Conservation (phyloP, 2,113 vertebrate genomes). For the Podarcis muralis region DNA sequence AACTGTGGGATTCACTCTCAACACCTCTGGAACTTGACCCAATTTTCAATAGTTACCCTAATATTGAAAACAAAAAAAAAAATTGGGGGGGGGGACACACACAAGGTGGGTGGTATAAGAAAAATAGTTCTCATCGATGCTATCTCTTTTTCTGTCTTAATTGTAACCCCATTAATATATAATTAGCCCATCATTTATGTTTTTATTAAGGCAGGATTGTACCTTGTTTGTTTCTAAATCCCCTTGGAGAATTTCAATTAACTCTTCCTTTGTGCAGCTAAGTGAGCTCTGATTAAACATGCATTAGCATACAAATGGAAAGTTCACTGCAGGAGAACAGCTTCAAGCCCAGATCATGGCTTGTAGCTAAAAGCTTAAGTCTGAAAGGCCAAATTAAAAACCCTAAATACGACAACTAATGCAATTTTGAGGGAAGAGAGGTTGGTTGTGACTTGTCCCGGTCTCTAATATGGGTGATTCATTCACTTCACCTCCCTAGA, state of each 20-base stretch:
- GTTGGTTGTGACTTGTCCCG: not conserved
- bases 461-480: not conserved
- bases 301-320: slow-evolving; percentile 18
- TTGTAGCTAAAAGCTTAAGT: not conserved
- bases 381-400: slow-evolving; percentile 30
- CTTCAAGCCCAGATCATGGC: accelerated
- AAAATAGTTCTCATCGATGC: not conserved
- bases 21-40: not conserved
- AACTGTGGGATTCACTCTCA: not conserved
- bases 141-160: not conserved
- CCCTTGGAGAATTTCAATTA: not conserved
- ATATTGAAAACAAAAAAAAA: too few species aligned
- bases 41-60: not conserved
- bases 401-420: not conserved
- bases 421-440: slow-evolving; percentile 10
- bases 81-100: too few species aligned
- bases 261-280: not conserved
- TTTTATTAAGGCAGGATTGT: accelerated
- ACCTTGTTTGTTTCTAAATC: not conserved
- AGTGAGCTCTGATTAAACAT: slow-evolving; percentile 24
- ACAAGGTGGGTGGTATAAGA: slow-evolving; percentile 6
- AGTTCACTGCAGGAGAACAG: not conserved
- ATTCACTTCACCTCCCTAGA: not conserved
- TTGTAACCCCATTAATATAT: not conserved
- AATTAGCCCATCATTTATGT: not conserved